Percentiles rank a stretch among this genome's conserved stretches.
Evolutionary conservation across 2,113 vertebrate genomes (phyloP).

Genomic region (Pica pica): DNA sequence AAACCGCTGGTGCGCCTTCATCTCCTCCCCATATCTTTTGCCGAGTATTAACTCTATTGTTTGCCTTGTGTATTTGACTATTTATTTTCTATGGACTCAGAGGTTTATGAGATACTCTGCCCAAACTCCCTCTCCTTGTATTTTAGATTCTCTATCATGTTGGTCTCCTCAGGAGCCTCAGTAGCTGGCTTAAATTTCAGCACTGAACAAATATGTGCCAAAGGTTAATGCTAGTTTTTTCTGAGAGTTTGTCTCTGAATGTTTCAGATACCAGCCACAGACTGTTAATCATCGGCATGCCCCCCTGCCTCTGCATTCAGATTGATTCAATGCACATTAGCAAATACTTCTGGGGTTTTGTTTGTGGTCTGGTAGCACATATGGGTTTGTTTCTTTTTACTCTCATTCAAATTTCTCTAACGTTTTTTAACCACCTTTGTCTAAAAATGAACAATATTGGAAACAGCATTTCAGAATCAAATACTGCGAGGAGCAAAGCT

Average conservation of each 20-base stretch:
- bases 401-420: neutral
- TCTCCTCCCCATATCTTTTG: neutral
- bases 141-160: neutral
- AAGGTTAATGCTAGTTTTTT: neutral
- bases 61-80: neutral
- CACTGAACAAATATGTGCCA: neutral
- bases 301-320: rapidly evolving
- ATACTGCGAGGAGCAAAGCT: neutral
- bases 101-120: neutral
- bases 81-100: neutral
- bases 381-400: neutral
- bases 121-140: neutral
- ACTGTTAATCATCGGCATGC: neutral
- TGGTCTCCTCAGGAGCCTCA: neutral
- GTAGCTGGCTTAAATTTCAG: neutral
- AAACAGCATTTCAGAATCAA: neutral
- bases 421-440: neutral
- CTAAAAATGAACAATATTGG: neutral
- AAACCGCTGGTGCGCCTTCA: neutral
- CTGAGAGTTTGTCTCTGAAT: neutral
- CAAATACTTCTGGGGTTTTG: neutral
- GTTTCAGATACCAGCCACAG: neutral
- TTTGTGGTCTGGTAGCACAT: neutral
- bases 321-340: neutral
- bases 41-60: neutral